Percentiles rank a stretch among this genome's conserved stretches.
Conservation (phyloP, 1,140 invertebrate species). For the Luehdorfia chinensis region DNA sequence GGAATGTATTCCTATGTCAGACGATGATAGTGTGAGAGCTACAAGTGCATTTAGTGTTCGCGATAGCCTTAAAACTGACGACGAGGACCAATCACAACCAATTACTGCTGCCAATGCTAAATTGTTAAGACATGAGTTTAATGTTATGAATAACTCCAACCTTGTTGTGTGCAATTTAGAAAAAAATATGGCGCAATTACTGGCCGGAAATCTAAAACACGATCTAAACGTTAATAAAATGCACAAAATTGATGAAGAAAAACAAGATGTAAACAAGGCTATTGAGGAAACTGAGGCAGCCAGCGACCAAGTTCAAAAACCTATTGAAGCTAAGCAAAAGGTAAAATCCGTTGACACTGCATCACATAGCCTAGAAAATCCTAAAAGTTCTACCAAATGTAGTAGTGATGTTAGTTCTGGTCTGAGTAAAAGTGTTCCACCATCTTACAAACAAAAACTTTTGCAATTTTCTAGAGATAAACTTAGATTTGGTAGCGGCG, state of each 20-base stretch:
- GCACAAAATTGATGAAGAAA: conserved; percentile 68
- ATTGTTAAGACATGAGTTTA: conserved; percentile 68
- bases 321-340: conserved; percentile 46
- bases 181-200: conserved; percentile 75
- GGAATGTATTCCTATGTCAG: conserved; percentile 70
- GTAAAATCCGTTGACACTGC: conserved; percentile 55
- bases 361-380: conserved; percentile 67
- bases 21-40: conserved; percentile 73
- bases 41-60: conserved; percentile 72
- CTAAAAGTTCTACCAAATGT: conserved; percentile 67
- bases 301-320: conserved; percentile 30
- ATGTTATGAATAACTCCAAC: conserved; percentile 76
- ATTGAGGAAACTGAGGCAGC: conserved; percentile 45
- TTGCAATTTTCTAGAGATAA: conserved; percentile 73
- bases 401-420: conserved; percentile 65
- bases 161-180: conserved; percentile 79
- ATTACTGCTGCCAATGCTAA: conserved; percentile 71
- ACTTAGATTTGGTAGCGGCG: conserved; percentile 67
- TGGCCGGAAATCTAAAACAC: conserved; percentile 55
- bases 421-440: conserved; percentile 73
- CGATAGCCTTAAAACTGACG: conserved; percentile 79
- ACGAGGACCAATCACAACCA: conserved; percentile 75
- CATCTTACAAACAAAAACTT: conserved; percentile 73
- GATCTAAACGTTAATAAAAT: conserved; percentile 60
- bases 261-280: conserved; percentile 42